Percentiles rank a stretch among this genome's conserved stretches.
These are phyloP conservation scores for Cyrtonyx montezumae DNA, from an alignment of 2,113 vertebrate species.

Conservation along the genomic window DNA sequence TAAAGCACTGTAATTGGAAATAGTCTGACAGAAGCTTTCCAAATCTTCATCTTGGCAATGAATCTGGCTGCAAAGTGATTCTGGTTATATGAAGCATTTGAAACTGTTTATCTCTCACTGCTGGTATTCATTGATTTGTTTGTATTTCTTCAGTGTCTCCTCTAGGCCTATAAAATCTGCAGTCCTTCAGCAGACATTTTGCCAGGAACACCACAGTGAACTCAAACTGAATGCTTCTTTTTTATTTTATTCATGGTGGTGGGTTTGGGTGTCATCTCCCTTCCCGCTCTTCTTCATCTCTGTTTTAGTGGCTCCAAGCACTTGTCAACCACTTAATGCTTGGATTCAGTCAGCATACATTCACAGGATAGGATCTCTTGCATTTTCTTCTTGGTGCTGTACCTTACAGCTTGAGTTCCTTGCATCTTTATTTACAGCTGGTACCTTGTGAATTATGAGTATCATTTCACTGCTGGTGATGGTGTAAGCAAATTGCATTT, in stretches of 20 bases:
- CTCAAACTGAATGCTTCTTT: neutral
- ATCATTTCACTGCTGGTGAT: neutral
- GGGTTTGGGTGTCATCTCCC: neutral
- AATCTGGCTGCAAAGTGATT: slow-evolving; percentile 63
- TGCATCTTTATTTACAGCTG: neutral
- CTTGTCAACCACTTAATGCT: neutral
- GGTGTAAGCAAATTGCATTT: neutral
- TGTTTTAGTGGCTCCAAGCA: neutral
- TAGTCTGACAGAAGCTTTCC: slow-evolving; percentile 49
- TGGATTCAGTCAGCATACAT: neutral
- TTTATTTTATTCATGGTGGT: neutral
- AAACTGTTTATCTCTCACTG: slow-evolving; percentile 74
- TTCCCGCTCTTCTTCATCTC: neutral
- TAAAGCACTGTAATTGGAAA: slow-evolving; percentile 60
- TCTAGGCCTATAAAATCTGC: slow-evolving; percentile 65
- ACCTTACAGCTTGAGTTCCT: neutral
- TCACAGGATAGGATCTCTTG: neutral
- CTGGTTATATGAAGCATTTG: slow-evolving; percentile 57
- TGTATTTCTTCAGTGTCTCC: slow-evolving; percentile 68
- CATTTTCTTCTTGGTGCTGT: neutral
- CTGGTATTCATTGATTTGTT: slow-evolving; percentile 72
- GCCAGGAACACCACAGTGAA: slow-evolving; percentile 15
- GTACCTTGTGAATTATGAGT: neutral
- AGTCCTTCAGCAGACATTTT: slow-evolving; percentile 20
- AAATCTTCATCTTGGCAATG: slow-evolving; percentile 62